Conservation (phyloP, 2,797 vertebrate genomes). For the Pangasius macronema region DNA sequence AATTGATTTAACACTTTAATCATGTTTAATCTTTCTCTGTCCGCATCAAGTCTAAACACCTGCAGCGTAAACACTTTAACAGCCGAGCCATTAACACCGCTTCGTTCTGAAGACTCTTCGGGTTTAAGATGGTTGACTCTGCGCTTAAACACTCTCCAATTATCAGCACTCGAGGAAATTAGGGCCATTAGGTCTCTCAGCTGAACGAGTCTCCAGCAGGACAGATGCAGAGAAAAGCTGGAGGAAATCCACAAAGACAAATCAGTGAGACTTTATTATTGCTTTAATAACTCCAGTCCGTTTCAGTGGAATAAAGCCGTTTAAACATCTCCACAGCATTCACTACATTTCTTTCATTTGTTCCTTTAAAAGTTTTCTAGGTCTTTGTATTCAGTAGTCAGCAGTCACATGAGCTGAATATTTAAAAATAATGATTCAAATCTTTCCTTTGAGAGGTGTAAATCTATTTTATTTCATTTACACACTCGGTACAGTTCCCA, state of each 20-base stretch:
- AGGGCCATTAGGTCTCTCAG: neutral
- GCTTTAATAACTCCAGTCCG: neutral
- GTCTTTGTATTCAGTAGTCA: too few relatives aligned
- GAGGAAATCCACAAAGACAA: neutral
- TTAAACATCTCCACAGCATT: neutral
- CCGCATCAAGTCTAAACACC: neutral
- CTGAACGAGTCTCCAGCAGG: conserved; percentile 1
- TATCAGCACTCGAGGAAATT: conserved; percentile 18
- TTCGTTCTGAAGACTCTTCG: neutral
- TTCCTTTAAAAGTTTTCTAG: too few relatives aligned
- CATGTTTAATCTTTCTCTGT: neutral
- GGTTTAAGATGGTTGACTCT: conserved; percentile 19
- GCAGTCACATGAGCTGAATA: neutral
- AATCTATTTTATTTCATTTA: neutral
- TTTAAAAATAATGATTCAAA: neutral
- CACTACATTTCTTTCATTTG: too few relatives aligned
- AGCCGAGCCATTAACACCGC: neutral
- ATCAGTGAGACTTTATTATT: neutral
- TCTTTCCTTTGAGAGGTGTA: neutral
- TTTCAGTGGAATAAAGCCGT: neutral
- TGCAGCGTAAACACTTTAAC: neutral
- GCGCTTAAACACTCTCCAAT: neutral
- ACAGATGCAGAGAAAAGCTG: neutral
- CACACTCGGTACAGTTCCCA: neutral
- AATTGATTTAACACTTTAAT: neutral